Percentiles rank a stretch among this genome's conserved stretches.
phyloP scores from a whole-genome alignment of 1,140 invertebrate genomes.

The Micrasema longulum region DNA sequence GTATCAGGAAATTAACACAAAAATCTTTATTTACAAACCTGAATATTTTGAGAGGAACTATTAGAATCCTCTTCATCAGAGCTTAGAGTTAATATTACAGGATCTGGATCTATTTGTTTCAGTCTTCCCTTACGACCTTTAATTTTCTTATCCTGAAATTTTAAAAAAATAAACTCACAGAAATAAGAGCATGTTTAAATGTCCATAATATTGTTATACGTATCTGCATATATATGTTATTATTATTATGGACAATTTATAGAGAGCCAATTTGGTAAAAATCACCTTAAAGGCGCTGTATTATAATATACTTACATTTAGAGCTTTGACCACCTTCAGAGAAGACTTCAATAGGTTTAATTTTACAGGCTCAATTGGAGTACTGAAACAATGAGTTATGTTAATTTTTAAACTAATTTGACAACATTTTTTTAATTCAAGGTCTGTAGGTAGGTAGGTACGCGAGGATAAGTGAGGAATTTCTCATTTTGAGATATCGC shows the following conservation, averaged over 20 bases:
- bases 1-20: too few relatives aligned
- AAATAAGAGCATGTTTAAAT: too few relatives aligned
- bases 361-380: conserved; percentile 62
- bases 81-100: conserved; percentile 73
- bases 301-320: conserved; percentile 49
- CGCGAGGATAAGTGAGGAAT: too few relatives aligned
- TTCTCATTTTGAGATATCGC: too few relatives aligned
- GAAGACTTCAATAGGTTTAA: conserved; percentile 64
- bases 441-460: too few relatives aligned
- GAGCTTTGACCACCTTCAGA: conserved; percentile 61
- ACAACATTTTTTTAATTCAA: too few relatives aligned
- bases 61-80: conserved; percentile 74
- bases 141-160: conserved; percentile 45
- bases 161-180: conserved; percentile 27
- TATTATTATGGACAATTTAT: background rate
- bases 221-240: background rate
- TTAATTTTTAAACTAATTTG: too few relatives aligned
- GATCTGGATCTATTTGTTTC: conserved; percentile 70
- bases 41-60: conserved; percentile 57
- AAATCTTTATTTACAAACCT: conserved; percentile 38
- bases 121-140: conserved; percentile 54
- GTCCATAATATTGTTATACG: too few relatives aligned
- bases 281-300: too few relatives aligned
- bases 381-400: conserved; percentile 58
- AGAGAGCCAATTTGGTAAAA: too few relatives aligned